Base-by-base conservation (phyloP, 2,113 vertebrate genomes). In the Myrmecophaga tridactyla region DNA sequence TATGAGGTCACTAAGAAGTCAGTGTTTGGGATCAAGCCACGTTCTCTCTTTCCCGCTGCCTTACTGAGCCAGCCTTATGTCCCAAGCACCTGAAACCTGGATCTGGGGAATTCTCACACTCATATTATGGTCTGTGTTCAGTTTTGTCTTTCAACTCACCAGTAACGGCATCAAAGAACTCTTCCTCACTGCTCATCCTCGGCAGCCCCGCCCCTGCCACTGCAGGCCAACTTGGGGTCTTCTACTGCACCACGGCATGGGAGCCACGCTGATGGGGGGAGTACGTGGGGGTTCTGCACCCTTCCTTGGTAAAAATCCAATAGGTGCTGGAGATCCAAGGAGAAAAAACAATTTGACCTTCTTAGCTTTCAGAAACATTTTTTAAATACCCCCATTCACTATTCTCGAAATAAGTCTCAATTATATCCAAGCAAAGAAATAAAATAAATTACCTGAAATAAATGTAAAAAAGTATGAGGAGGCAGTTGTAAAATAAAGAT, bases 101-200 rank as follows among this genome's bases (percentile, higher is more conserved):
- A 34, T 4, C 46, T 4, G 3, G 14, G 2, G 11, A 46, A 39
- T 7, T 6, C 2, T 51, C 12, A 1, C 2, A 1, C 20, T 34
- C n/a, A 34, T 2, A 3, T 2, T 6, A 1, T 2, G 0, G 23
- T 1, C 60, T 51, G 69, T 6, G 23, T 70, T 11, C 65, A 75
- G 73, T 70, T 21, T 0, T 12, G 65, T 56, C 53, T 63, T 11
- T 34, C 11, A 27, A 63, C 98, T 98, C 95, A 99, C 99, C 99
- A 98, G 99, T 99, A 97, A 99, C 98, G 98, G 99, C 99, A 96
- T 99, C 99, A 97, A 98, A 99, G 98, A 99, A 99, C 94, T 99
- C 99, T 48, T 99, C 99, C 89, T 99, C 99, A 98, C 99, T 99
- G 98, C 98, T 99, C 99, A 99, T 99, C 95, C 98, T 98, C 95